Evolutionary conservation across 2,888 invertebrate species (phyloP).

Genomic region (Conus canariensis): DNA sequence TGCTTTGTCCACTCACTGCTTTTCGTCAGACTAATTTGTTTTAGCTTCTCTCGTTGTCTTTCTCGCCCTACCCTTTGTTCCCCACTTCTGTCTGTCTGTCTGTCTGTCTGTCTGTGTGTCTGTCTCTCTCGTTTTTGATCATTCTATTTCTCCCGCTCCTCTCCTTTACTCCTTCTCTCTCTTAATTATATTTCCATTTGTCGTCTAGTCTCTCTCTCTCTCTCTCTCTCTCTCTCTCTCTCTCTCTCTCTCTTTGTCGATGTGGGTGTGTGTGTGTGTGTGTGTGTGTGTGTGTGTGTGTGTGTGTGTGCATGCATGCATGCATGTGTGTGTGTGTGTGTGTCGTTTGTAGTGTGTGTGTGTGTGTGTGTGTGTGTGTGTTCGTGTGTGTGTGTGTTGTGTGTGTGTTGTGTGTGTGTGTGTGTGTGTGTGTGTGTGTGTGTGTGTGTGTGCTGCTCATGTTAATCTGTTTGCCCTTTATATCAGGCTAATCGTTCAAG

Average conservation of each 20-base stretch:
- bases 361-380: not conserved
- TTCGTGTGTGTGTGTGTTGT: too few species aligned
- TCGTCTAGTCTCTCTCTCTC: not conserved
- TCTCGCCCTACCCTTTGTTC: too few species aligned
- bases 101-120: not conserved
- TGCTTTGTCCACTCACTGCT: too few species aligned
- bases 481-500: too few species aligned
- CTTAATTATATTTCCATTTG: not conserved
- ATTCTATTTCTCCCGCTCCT: not conserved
- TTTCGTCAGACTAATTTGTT: too few species aligned
- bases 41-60: too few species aligned
- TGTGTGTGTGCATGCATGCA: too few species aligned
- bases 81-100: not conserved
- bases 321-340: too few species aligned
- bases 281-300: not conserved
- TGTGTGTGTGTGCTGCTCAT: not conserved
- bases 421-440: not conserved
- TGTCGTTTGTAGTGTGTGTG: too few species aligned
- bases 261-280: not conserved
- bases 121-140: not conserved
- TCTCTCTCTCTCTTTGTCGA: not conserved
- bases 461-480: too few species aligned
- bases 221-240: constrained; percentile 8
- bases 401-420: too few species aligned
- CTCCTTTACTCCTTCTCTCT: too few species aligned